Base-by-base conservation (phyloP, 2,888 invertebrate species). In the Aphelenchoides bicaudatus region DNA sequence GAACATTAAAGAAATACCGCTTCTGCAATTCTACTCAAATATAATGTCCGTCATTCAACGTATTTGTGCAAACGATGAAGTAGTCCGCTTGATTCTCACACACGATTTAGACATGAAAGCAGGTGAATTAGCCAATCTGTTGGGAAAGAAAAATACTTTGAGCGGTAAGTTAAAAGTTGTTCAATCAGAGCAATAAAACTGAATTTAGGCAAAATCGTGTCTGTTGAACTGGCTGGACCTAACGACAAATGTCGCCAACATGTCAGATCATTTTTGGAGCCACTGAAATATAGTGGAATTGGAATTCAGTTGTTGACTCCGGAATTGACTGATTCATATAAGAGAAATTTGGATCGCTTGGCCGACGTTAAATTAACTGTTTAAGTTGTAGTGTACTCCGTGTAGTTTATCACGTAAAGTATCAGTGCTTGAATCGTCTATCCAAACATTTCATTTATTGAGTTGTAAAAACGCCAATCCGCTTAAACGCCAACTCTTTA, bases 71-170 rank as follows among this genome's bases (percentile, higher is more conserved):
- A 39, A 51, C 4, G 19, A 13, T 13, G 21, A 27, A 25, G 19
- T 51, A 19, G 37, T 39, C 6, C 47, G 49, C 19, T 43, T 62
- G 10, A 28, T 59, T 27, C 52, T 29, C 5, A 38, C 64, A 16
- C 63, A 65, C 30, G 63, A 62, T 34, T 39, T 62, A 5, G 52
- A 58, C 31, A n/a, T 62, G 19, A 28, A 50, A 25, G 13, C 25
- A 25, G 62, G 63, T 13, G 62, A 62, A 29, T 37, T 59, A 31
- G 63, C 39, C n/a, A 51, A 25, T 27, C 30, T 62, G 10, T 34
- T 62, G 3, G 46, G 39, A 29, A 39, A 52, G 10, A 34, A 47
- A 8, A 63, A 49, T 16, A 28, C 25, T 19, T 38, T 58, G 16
- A 57, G 54, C 25, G 19, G 52, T 38, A 16, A 51, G 39, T 34